Conservation (phyloP, 2,888 invertebrate genomes). For the Rhagium mordax region DNA sequence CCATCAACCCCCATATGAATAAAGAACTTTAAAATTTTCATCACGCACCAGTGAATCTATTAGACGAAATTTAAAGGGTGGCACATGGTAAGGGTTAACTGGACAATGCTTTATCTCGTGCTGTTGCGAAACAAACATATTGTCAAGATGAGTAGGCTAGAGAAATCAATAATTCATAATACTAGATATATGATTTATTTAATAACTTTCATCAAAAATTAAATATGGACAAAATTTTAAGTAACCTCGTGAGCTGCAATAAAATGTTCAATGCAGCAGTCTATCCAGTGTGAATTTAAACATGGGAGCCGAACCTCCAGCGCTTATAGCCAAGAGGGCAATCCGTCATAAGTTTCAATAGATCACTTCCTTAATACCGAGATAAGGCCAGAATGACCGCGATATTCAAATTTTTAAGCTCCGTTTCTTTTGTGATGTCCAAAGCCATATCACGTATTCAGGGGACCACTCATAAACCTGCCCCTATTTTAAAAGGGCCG, state of each 20-base stretch:
- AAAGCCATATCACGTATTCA: conserved; percentile 67
- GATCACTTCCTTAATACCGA: conserved; percentile 69
- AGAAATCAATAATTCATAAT: conserved; percentile 4
- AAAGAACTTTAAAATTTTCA: conserved; percentile 62
- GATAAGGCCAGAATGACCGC: conserved; percentile 71
- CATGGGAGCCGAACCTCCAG: neutral
- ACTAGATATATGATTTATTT: neutral
- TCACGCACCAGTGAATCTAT: conserved; percentile 59
- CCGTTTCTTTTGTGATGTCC: conserved; percentile 67
- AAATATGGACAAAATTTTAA: too few relatives aligned
- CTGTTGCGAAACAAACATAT: conserved; percentile 26
- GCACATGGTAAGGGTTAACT: conserved; percentile 60
- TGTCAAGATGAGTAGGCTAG: neutral
- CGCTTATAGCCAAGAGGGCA: conserved; percentile 42
- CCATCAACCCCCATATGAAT: conserved; percentile 59
- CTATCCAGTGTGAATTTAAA: neutral
- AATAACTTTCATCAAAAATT: too few relatives aligned
- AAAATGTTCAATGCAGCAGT: neutral
- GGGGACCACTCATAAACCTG: conserved; percentile 60
- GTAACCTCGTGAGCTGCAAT: too few relatives aligned
- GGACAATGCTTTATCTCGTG: conserved; percentile 51
- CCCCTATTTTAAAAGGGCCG: conserved; percentile 53
- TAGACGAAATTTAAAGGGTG: conserved; percentile 59
- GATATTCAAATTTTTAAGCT: conserved; percentile 72
- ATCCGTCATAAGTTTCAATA: conserved; percentile 67